Base-by-base conservation (phyloP, 2,113 vertebrate genomes). In the Cinclus cinclus region DNA sequence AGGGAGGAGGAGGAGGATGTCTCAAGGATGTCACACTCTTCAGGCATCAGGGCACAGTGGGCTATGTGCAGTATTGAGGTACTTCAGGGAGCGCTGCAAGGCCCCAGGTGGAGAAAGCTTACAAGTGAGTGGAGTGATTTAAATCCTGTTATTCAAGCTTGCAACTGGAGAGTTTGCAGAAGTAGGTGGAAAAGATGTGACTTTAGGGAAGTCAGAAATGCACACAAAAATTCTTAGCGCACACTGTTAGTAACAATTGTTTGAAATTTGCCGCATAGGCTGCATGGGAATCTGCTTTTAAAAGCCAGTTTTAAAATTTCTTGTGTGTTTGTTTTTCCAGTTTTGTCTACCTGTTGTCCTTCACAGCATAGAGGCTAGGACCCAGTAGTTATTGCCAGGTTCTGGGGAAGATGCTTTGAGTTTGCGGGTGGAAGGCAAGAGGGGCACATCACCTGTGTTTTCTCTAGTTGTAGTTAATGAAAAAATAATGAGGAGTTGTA, bases 21-120 rank as follows among this genome's bases (percentile, higher is more conserved):
- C 19, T 21, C 1, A 3, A 53, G 55, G 33, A 16, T 44, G 31
- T 37, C 8, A 0, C 8, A 1, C 27, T 30, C 23, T 13, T 41
- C 4, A 2, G 35, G 25, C 35, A 17, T 8, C 16, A 13, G 24
- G 13, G 59, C 3, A 1, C 13, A 7, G 1, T 37, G 42, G 24
- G 42, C 18, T 7, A 33, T 0, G 8, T 9, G 12, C 35, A 24
- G 8, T 18, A 2, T 10, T 15, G 30, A 1, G 5, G 42, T 28
- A 13, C 19, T 37, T 13, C 11, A 30, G 39, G n/a, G 11, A n/a
- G 35, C 0, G 0, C 18, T 1, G 2, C 19, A 10, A 56, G 23
- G 16, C 18, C 15, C 14, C 4, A 5, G 0, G 0, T 13, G 2
- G 30, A 3, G 9, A 12, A 85, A 70, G 52, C 22, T 50, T 14